Evolutionary conservation across 1,140 invertebrate genomes (phyloP).

Genomic region (Metaphire vulgaris): DNA sequence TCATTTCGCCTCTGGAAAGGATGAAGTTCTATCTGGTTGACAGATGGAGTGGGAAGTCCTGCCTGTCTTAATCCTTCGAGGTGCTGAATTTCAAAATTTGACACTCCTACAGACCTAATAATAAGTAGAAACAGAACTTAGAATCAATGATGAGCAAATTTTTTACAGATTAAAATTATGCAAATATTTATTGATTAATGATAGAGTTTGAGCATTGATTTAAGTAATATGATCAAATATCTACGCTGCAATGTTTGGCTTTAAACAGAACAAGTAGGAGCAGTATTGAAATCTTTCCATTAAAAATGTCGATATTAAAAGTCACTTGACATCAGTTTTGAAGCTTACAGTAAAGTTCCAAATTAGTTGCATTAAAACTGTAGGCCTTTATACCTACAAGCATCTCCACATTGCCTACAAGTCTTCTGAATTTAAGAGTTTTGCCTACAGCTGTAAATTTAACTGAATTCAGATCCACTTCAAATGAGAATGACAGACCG

Average conservation of each 20-base stretch:
- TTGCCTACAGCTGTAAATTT: not conserved
- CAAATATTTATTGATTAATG: not conserved
- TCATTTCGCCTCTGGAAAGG: constrained; percentile 32
- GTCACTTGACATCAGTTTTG: not conserved
- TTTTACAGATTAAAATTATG: not conserved
- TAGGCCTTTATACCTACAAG: not conserved
- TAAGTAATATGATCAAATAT: not conserved
- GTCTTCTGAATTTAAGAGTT: not conserved
- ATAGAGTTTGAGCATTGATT: not conserved
- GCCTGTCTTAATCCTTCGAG: constrained; percentile 36
- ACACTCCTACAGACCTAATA: constrained; percentile 45
- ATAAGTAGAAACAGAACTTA: not conserved
- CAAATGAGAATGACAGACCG: constrained; percentile 26
- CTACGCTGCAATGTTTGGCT: not conserved
- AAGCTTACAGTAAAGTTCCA: not conserved
- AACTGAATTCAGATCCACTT: not conserved
- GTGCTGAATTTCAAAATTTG: constrained; percentile 43
- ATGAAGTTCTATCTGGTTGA: constrained; percentile 46
- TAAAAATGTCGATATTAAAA: not conserved
- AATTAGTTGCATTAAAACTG: not conserved
- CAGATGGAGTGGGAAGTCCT: constrained; percentile 36
- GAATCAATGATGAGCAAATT: not conserved
- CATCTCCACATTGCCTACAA: not conserved
- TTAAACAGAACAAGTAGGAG: too few relatives aligned
- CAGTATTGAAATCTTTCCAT: too few relatives aligned